phyloP scores from a whole-genome alignment of 2,113 vertebrate species.

The Albula glossodonta region DNA sequence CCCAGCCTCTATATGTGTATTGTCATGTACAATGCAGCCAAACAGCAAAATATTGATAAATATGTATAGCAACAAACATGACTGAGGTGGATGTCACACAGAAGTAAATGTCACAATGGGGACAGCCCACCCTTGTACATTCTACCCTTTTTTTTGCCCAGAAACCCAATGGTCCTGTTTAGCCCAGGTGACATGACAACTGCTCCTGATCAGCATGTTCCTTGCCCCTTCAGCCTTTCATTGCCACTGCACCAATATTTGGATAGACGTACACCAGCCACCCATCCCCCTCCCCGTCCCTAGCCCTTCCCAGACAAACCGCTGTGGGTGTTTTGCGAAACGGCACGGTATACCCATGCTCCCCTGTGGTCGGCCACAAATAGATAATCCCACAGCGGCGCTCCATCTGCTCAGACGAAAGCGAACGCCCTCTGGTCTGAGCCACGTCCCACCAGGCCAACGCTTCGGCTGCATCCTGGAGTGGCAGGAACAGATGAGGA shows the following conservation, averaged over 20 bases:
- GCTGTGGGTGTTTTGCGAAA: neutral
- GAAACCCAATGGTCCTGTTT: neutral
- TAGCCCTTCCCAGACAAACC: neutral
- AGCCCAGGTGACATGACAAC: neutral
- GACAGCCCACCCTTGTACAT: too few species aligned
- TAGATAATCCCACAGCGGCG: conserved; percentile 22
- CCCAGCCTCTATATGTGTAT: neutral
- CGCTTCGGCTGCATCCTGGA: neutral
- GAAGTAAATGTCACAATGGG: neutral
- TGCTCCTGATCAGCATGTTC: neutral
- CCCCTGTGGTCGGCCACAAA: neutral
- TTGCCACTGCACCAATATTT: too few species aligned
- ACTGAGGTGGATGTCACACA: neutral
- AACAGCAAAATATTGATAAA: too few species aligned
- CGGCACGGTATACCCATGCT: neutral
- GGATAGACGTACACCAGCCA: too few species aligned
- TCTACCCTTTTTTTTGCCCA: neutral
- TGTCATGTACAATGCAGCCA: neutral
- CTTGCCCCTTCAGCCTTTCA: neutral
- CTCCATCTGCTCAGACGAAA: conserved; percentile 32
- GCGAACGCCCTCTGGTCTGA: conserved; percentile 19
- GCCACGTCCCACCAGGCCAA: neutral
- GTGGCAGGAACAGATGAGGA: neutral
- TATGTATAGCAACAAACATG: too few species aligned
- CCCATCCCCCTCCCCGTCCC: too few species aligned